These are phyloP conservation scores for Papilio polytes DNA, from an alignment of 1,140 invertebrate species.

Conservation along the genomic window DNA sequence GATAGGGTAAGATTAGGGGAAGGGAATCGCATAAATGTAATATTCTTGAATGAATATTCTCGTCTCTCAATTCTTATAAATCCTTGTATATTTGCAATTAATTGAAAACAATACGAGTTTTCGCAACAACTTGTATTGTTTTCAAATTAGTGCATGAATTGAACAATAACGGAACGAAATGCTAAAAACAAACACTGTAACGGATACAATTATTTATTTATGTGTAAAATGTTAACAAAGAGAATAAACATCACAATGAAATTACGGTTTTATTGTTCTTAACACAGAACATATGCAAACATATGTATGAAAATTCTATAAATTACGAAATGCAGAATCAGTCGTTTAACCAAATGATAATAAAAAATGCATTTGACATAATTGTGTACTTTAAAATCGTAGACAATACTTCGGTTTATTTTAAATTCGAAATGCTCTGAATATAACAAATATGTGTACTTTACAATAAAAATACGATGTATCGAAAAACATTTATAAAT, in stretches of 20 bases:
- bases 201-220: conserved; percentile 3
- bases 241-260: neutral
- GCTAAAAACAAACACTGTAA: conserved; percentile 37
- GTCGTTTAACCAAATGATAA: neutral
- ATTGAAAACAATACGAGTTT: neutral
- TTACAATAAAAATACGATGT: neutral
- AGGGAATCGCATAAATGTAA: no score
- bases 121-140: conserved; percentile 37
- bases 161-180: conserved; percentile 29
- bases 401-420: neutral
- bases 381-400: neutral
- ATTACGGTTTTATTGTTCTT: conserved; percentile 14
- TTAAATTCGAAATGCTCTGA: neutral
- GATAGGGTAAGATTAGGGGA: no score
- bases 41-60: no score
- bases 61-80: neutral
- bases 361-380: conserved; percentile 4
- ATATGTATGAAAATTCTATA: neutral
- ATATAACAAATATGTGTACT: neutral
- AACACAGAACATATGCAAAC: neutral
- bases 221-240: conserved; percentile 21
- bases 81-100: neutral
- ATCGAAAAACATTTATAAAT: neutral
- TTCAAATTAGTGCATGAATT: conserved; percentile 57
- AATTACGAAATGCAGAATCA: conserved; percentile 25